Evolutionary conservation across 1,140 invertebrate genomes (phyloP).

Genomic region (Scaptomyza graminum): DNA sequence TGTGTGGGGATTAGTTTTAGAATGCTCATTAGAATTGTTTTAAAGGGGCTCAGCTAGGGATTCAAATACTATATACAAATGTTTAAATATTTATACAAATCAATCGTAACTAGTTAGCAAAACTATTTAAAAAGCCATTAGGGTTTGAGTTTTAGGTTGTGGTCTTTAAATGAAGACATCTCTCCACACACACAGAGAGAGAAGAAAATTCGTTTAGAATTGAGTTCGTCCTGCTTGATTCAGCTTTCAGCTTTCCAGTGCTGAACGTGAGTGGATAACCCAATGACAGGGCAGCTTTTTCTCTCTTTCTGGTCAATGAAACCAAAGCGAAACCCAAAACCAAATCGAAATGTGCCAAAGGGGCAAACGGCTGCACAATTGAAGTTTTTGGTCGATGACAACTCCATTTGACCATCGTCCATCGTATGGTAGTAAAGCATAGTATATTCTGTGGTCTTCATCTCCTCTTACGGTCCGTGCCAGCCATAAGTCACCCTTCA

Average conservation of each 20-base stretch:
- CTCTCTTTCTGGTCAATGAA: conserved; percentile 9
- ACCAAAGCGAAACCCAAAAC: not conserved
- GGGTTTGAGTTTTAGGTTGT: not conserved
- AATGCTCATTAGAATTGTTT: conserved; percentile 41
- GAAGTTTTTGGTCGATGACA: conserved; percentile 54
- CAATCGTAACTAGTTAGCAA: not conserved
- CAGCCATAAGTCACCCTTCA: conserved; percentile 75
- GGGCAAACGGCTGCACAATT: conserved; percentile 20
- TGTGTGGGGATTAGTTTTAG: conserved; percentile 45
- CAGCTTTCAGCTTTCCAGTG: not conserved
- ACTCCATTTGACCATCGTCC: conserved; percentile 53
- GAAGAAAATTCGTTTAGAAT: conserved; percentile 13
- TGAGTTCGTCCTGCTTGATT: not conserved
- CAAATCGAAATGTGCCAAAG: conserved; percentile 17
- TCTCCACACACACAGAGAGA: not conserved
- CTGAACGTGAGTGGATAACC: conserved; percentile 44
- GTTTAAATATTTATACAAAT: conserved; percentile 31
- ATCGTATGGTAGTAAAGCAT: no score
- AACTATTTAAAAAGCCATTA: not conserved
- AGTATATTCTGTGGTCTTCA: not conserved
- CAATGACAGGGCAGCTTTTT: conserved; percentile 39
- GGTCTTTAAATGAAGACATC: conserved; percentile 7
- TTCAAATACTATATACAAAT: no score
- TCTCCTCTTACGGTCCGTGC: conserved; percentile 15
- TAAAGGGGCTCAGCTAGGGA: conserved; percentile 30